These are phyloP conservation scores for Chrysina gloriosa DNA, from an alignment of 2,888 invertebrate species.

Conservation along the genomic window DNA sequence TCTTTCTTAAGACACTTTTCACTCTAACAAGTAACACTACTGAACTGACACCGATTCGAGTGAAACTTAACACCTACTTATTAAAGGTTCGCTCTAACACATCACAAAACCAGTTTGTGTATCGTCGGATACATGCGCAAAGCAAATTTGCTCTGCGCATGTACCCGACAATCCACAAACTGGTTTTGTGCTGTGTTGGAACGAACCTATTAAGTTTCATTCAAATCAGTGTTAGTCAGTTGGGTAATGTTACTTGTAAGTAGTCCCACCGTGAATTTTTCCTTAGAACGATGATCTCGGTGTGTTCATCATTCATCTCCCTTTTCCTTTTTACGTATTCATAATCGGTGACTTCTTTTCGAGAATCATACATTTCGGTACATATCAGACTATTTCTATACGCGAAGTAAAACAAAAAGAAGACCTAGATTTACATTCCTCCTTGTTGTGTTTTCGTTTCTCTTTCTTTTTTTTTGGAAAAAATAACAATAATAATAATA, in stretches of 20 bases:
- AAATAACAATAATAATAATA: not conserved
- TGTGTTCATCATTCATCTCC: constrained; percentile 19
- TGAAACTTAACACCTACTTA: no score
- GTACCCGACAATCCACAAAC: no score
- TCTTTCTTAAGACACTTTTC: no score
- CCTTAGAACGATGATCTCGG: constrained; percentile 12
- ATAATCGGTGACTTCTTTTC: not conserved
- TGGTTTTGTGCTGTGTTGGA: no score
- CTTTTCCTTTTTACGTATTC: not conserved
- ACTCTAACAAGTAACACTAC: no score
- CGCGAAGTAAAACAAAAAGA: not conserved
- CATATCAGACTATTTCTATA: constrained; percentile 16
- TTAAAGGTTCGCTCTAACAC: no score
- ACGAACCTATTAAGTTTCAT: no score
- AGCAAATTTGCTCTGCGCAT: no score
- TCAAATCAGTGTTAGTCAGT: no score
- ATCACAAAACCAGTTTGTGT: no score
- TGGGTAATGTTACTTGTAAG: not conserved
- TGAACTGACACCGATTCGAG: no score
- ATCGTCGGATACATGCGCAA: no score
- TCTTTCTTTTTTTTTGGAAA: constrained; percentile 6
- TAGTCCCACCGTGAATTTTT: not conserved
- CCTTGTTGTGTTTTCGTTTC: constrained; percentile 6
- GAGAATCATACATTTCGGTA: not conserved
- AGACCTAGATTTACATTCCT: constrained; percentile 26